Percentiles rank a stretch among this genome's conserved stretches.
These are phyloP conservation scores for Pristionchus exspectatus DNA, from an alignment of 2,888 invertebrate genomes.

Conservation along the genomic window DNA sequence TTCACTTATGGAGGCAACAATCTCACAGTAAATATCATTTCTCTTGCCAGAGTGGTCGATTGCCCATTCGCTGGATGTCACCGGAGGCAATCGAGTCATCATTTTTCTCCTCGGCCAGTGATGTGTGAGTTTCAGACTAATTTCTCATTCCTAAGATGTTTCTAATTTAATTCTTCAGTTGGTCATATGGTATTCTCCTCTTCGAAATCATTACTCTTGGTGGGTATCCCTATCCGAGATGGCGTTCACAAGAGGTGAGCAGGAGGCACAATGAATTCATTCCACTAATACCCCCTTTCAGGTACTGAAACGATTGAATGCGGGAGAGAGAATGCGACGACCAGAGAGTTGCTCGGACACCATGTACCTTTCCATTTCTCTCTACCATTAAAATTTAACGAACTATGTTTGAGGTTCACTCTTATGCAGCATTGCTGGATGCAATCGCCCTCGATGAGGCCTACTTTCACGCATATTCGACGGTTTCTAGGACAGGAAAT, in stretches of 20 bases:
- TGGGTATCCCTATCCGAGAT: constrained; percentile 37
- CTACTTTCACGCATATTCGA: constrained; percentile 3
- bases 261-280: background rate
- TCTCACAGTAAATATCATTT: background rate
- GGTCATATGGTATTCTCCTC: constrained; percentile 29
- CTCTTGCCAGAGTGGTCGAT: background rate
- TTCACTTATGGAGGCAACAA: background rate
- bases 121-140: background rate
- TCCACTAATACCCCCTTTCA: background rate
- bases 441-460: background rate
- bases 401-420: background rate
- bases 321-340: background rate
- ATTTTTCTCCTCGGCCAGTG: background rate
- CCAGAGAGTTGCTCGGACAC: background rate
- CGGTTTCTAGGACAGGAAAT: constrained; percentile 19
- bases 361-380: background rate
- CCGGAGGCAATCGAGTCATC: constrained; percentile 16
- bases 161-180: background rate
- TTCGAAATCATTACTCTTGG: constrained; percentile 21
- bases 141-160: background rate
- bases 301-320: constrained; percentile 10
- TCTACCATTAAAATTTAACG: background rate
- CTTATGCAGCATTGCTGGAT: constrained; percentile 32
- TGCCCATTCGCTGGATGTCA: constrained; percentile 25
- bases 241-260: background rate